phyloP scores from a whole-genome alignment of 2,888 invertebrate genomes.

The Cartodere bifasciata region DNA sequence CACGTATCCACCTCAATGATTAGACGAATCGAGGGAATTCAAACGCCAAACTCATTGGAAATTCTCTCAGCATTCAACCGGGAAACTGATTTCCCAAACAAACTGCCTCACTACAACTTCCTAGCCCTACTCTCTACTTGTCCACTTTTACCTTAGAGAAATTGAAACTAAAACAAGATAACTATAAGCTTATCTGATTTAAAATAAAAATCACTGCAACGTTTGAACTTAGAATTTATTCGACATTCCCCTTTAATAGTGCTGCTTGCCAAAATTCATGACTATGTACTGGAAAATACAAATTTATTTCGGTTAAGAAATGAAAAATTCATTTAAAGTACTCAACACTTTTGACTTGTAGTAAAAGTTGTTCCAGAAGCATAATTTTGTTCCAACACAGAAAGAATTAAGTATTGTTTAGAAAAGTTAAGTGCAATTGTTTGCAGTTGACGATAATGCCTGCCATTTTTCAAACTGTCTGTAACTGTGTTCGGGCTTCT shows the following conservation, averaged over 20 bases:
- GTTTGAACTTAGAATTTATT: not conserved
- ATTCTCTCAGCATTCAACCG: constrained; percentile 22
- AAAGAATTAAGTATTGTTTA: too few species aligned
- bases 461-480: too few species aligned
- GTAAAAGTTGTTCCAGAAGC: too few species aligned
- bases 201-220: not conserved
- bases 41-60: constrained; percentile 15
- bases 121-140: too few species aligned
- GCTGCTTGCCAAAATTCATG: not conserved
- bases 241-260: not conserved
- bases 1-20: constrained; percentile 25
- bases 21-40: constrained; percentile 22
- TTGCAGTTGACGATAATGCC: too few species aligned
- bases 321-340: constrained; percentile 1
- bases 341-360: too few species aligned
- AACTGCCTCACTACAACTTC: constrained; percentile 21
- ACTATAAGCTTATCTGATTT: too few species aligned
- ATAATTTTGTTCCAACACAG: too few species aligned
- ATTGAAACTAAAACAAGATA: constrained; percentile 3
- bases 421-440: too few species aligned
- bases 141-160: too few species aligned
- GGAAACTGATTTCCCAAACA: constrained; percentile 28
- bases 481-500: too few species aligned
- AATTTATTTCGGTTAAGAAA: too few species aligned
- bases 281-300: not conserved